Conservation (phyloP, 2,113 vertebrate species). For the Sclerurus mexicanus region DNA sequence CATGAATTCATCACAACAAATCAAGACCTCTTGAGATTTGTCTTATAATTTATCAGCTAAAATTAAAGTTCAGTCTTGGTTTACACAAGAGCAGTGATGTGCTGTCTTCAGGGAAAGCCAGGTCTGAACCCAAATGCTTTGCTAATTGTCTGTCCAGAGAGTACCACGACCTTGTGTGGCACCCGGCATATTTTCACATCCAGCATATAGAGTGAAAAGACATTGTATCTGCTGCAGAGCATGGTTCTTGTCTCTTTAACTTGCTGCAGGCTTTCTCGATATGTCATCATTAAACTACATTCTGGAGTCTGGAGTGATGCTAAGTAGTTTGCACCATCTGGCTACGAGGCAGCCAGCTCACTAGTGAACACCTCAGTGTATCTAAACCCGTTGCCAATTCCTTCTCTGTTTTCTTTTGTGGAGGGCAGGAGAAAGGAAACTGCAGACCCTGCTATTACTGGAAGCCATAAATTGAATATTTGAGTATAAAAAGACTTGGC, state of each 20-base stretch:
- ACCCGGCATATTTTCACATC: accelerated
- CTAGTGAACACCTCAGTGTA: accelerated
- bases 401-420: background rate
- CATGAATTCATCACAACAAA: accelerated
- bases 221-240: accelerated
- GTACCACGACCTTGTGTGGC: accelerated
- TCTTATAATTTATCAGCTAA: background rate
- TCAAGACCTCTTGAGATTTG: background rate
- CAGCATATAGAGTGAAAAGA: background rate
- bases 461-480: background rate
- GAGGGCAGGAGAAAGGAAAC: background rate
- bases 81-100: background rate
- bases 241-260: background rate
- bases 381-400: background rate
- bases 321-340: background rate
- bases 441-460: background rate
- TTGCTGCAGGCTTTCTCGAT: background rate
- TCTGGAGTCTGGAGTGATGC: background rate
- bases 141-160: background rate
- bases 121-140: background rate
- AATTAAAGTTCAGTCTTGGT: background rate
- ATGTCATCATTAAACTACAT: background rate
- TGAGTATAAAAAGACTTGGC: background rate
- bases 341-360: background rate
- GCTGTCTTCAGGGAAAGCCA: background rate